A percentile compares a stretch with the other conserved stretches of the same genome.
These are phyloP conservation scores for Capitulum mitella DNA, from an alignment of 2,888 invertebrate species.

Conservation along the genomic window DNA sequence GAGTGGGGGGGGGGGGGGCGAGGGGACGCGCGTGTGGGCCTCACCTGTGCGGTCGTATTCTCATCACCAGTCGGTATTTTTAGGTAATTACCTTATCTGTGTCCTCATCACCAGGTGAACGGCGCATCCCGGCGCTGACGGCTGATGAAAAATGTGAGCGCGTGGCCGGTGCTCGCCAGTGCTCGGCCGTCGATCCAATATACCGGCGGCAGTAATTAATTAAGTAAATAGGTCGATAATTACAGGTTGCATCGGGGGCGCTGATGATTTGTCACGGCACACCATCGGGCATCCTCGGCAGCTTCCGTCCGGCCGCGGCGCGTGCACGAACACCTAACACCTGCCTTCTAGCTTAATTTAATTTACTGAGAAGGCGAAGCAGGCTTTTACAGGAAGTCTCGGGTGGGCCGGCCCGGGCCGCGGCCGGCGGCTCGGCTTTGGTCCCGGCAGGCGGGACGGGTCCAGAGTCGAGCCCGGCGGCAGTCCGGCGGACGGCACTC, in stretches of 20 bases:
- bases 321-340: background rate
- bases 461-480: background rate
- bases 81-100: slow-evolving; percentile 12
- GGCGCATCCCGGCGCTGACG: background rate
- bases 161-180: background rate
- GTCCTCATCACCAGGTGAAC: background rate
- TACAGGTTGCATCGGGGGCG: slow-evolving; percentile 6
- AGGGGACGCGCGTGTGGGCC: background rate
- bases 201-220: background rate
- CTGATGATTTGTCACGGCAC: background rate
- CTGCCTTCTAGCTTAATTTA: slow-evolving; percentile 24
- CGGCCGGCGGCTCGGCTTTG: background rate
- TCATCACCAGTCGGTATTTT: background rate
- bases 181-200: background rate
- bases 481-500: background rate
- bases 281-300: background rate
- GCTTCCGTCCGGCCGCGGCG: background rate
- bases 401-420: background rate
- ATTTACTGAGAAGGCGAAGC: slow-evolving; percentile 12
- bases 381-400: slow-evolving; percentile 1
- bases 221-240: slow-evolving; percentile 23
- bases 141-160: background rate
- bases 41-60: slow-evolving; percentile 2
- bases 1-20: background rate
- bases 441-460: background rate